Base-by-base conservation (phyloP, 1,140 invertebrate species). In the Philopotamus ludificatus region DNA sequence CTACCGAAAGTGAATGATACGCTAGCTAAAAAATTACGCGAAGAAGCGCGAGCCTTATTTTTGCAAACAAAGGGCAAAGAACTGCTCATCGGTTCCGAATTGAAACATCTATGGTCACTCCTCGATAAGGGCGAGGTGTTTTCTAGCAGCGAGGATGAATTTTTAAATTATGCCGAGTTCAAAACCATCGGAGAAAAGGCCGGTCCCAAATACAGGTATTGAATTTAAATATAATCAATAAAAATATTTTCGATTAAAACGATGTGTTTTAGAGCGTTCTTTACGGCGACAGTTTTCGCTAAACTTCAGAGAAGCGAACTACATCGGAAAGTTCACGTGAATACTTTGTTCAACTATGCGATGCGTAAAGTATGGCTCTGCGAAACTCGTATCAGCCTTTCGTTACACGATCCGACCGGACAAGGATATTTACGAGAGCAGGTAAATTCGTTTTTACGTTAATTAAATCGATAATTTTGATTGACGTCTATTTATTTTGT, bases 361-460 rank as follows among this genome's bases (percentile, higher is more conserved):
- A 97, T 98, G 93, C 83, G 92, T 16, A 93, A 96, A 77, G 90
- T 95, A 2, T 97, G 94, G 94, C 77, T 96, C 4, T 89, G 93
- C 73, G 94, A 98, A 76, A 97, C 94, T 1, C 82, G 94, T 73
- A 94, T 98, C 67, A 93, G 93, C 0, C 80, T 98, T 3, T 95
- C 94, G 0, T 79, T 97, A 3, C 98, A 97, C 77, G 96, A 99
- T 82, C 88, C 91, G 3, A 89, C 89, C 12, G 96, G 95, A 0
- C 90, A 94, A 73, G 95, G 96, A 15, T 97, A 92, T 77, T 82
- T 98, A 0, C 87, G 89, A 68, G 94, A 97, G 83, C 83, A 86
- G 68, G 91, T 92, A 77, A 80, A 82, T 81, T n/a, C 28, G 12
- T 7, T 51, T 65, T 22, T 67, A 65, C 53, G 68, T 39, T 12